Base-by-base conservation (phyloP, 2,888 invertebrate genomes). In the Apoda limacodes region DNA sequence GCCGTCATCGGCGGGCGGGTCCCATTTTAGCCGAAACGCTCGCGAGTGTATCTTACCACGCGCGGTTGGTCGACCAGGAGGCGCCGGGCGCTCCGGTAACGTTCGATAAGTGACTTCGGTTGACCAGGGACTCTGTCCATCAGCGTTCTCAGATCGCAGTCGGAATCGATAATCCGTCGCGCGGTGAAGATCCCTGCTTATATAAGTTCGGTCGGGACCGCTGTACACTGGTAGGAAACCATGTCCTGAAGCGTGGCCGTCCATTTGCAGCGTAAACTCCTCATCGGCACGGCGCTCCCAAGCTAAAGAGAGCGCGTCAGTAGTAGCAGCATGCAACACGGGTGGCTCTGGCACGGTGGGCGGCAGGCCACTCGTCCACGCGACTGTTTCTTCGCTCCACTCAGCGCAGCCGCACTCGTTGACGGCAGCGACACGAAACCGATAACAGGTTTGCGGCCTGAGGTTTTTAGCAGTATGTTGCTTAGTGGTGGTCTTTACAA, bases 41-140 rank as follows among this genome's bases (percentile, higher is more conserved):
- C 89, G 88, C 32, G 93, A 86, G 64, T 92, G 90, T 23, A 92
- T 85, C 58, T 90, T 88, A 28, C 94, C 94, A 58, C 93, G 93
- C 10, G 91, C 84, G 40, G 83, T 65, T 3, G 92, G 93, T 46
- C 90, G 87, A 5, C 88, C 83, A 13, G 95, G 95, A 30, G 89
- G 82, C 1, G 84, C 84, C 3, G 95, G 95, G 35, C 87, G 75
- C 55, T 92, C 93, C 3, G 95, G 89, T 33, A 85, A 71, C 6
- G 96, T 96, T 42, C 85, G 84, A 64, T 88, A 93, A 32, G 82
- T 68, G 11, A 93, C 89, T 55, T 90, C 88, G 30, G 88, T 85
- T 19, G 92, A 93, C 92, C 92, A 93, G 9, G 86, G 85, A 4
- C 93, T 92, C 44, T 84, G 82, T 2, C 95, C 95, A 49, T 93